Evolutionary conservation across 2,797 vertebrate species (phyloP).

Genomic region (Ficedula albicollis): DNA sequence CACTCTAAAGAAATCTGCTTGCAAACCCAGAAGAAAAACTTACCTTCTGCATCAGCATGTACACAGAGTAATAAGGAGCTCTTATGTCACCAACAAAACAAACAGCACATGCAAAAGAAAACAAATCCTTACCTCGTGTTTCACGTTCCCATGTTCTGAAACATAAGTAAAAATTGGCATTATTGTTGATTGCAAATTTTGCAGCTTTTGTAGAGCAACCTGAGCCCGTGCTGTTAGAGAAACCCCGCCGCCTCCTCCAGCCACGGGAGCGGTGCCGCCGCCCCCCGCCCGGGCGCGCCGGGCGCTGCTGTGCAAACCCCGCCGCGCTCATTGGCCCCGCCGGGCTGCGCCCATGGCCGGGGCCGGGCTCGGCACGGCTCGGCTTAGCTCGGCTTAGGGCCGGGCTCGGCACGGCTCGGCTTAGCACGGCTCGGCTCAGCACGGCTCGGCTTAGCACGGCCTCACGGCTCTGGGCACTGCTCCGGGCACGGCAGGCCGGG

Average conservation of each 20-base stretch:
- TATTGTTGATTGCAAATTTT: constrained; percentile 70
- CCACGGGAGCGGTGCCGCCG: too few species aligned
- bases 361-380: not conserved
- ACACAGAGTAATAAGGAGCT: not conserved
- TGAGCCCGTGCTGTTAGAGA: constrained; percentile 56
- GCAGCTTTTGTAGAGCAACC: not conserved
- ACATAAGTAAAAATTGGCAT: constrained; percentile 93
- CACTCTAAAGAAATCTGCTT: not conserved
- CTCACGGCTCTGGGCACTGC: too few species aligned
- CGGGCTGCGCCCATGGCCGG: not conserved
- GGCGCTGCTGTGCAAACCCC: constrained; percentile 74
- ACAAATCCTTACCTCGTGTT: constrained; percentile 86
- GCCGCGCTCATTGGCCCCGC: constrained; percentile 62
- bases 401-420: too few species aligned
- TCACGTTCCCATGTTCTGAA: constrained; percentile 90
- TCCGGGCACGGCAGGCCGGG: not conserved
- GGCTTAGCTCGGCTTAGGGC: too few species aligned
- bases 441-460: too few species aligned
- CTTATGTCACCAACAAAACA: constrained; percentile 7
- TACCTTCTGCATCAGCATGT: not conserved
- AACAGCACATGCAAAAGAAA: constrained; percentile 31
- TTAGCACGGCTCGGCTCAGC: too few species aligned
- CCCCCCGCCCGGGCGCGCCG: not conserved
- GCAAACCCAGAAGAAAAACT: not conserved
- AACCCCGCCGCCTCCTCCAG: too few species aligned